Base-by-base conservation (phyloP, 2,113 vertebrate species). In the Epinephelus cyanopodus region DNA sequence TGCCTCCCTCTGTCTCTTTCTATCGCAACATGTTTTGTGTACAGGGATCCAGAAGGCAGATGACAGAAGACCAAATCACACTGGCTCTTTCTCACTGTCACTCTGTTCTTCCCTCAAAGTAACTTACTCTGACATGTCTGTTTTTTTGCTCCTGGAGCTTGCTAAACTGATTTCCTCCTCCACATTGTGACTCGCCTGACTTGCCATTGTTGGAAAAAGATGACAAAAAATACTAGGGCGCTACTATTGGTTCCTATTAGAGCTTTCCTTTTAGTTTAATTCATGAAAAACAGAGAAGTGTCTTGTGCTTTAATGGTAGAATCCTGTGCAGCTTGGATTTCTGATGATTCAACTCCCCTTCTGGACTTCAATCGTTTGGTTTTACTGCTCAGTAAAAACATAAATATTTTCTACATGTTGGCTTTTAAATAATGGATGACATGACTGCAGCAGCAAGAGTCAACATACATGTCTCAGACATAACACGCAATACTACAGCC, bases 51-150 rank as follows among this genome's bases (percentile, higher is more conserved):
- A 87, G 74, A 89, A 87, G 92, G 87, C 68, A 85, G 77, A 89
- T 81, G 87, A 92, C 92, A 89, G 85, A 84, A 86, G 75, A 86
- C 78, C 88, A 85, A 90, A 91, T 94, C 92, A 91, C 90, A 85
- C 81, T 82, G 82, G 68, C 87, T 88, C 86, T 86, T 82, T 91
- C 82, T 90, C 91, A 77, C 79, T 86, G 90, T 90, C 90, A 84
- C 84, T 90, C 86, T 82, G 56, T 77, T 69, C 69, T 77, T 77
- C 65, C 67, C 82, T 92, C 83, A 84, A 83, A 73, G 56, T 91
- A 90, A 92, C 80, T 78, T 63, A 87, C 80, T 82, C 75, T 88
- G 92, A 91, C 87, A 77, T 74, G 37, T 64, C 56, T 10, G 19
- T 25, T 58, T 68, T 42, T 45, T 48, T 23, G 4, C 66, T 86